phyloP scores from a whole-genome alignment of 2,888 invertebrate genomes.

The Ormyrus labotus region DNA sequence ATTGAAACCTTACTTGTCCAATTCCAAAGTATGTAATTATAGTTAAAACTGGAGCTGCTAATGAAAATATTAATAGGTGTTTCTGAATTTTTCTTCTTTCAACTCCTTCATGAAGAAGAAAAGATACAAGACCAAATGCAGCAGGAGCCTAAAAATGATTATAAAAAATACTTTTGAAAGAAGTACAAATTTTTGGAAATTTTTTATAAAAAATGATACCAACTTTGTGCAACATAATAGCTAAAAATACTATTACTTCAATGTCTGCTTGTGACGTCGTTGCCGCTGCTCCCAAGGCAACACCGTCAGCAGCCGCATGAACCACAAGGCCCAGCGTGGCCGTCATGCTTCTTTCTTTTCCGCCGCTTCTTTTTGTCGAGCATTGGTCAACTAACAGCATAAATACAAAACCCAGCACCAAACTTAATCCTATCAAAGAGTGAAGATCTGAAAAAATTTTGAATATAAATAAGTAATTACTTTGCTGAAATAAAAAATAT shows the following conservation, averaged over 20 bases:
- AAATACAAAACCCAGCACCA: conserved; percentile 97
- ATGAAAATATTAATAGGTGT: conserved; percentile 93
- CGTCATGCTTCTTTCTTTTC: conserved; percentile 87
- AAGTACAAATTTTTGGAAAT: background rate
- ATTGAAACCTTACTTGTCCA: conserved; percentile 79
- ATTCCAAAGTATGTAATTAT: conserved; percentile 95
- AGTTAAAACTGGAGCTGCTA: conserved; percentile 93
- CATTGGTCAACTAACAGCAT: conserved; percentile 97
- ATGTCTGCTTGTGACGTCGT: conserved; percentile 97
- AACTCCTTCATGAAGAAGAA: conserved; percentile 94
- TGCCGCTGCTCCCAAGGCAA: conserved; percentile 98
- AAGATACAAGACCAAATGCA: conserved; percentile 98
- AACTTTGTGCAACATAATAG: conserved; percentile 98
- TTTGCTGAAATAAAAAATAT: conserved; percentile 25
- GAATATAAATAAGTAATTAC: background rate
- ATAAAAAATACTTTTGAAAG: conserved; percentile 20
- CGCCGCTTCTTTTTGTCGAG: conserved; percentile 79
- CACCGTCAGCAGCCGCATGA: conserved; percentile 99
- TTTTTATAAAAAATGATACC: conserved; percentile 17
- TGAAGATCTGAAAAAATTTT: conserved; percentile 79
- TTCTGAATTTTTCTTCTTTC: conserved; percentile 91
- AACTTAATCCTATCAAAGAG: conserved; percentile 91
- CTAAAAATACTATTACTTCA: conserved; percentile 97
- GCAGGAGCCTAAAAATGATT: conserved; percentile 87
- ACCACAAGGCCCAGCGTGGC: conserved; percentile 98